phyloP scores from a whole-genome alignment of 2,888 invertebrate species.

The Blastobasis lacticolella region DNA sequence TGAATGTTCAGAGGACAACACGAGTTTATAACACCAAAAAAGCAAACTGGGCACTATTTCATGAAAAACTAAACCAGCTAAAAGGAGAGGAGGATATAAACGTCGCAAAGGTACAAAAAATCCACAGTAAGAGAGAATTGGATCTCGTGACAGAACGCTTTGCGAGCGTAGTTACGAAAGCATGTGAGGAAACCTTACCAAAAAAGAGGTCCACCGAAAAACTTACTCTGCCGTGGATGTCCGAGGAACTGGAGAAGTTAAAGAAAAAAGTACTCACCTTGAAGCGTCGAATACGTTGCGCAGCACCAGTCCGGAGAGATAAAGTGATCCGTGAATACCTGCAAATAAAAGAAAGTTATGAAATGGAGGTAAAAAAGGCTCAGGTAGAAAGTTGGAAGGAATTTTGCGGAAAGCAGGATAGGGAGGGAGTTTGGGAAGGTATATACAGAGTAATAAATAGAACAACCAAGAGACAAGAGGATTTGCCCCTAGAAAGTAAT shows the following conservation, averaged over 20 bases:
- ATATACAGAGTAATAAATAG: constrained; percentile 3
- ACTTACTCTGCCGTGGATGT: neutral
- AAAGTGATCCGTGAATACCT: neutral
- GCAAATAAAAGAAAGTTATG: neutral
- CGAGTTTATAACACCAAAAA: constrained; percentile 6
- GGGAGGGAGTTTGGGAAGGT: constrained; percentile 5
- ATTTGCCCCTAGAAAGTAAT: neutral
- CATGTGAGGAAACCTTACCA: neutral
- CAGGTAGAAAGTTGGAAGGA: constrained; percentile 10
- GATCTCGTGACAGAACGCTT: neutral
- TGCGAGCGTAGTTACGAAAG: neutral
- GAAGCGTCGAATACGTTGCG: too few species aligned
- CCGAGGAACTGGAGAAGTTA: neutral
- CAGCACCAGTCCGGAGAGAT: neutral
- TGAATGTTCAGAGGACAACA: neutral
- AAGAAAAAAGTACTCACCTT: too few species aligned
- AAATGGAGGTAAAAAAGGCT: neutral
- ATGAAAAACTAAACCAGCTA: neutral
- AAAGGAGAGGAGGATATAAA: neutral
- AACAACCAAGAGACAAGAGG: constrained; percentile 2
- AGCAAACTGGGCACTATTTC: constrained; percentile 3
- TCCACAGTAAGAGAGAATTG: constrained; percentile 3
- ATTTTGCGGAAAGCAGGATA: constrained; percentile 6
- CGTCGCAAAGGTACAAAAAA: neutral
- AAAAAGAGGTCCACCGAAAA: neutral